These are phyloP conservation scores for Eudemis profundana DNA, from an alignment of 2,888 invertebrate genomes.

Conservation along the genomic window DNA sequence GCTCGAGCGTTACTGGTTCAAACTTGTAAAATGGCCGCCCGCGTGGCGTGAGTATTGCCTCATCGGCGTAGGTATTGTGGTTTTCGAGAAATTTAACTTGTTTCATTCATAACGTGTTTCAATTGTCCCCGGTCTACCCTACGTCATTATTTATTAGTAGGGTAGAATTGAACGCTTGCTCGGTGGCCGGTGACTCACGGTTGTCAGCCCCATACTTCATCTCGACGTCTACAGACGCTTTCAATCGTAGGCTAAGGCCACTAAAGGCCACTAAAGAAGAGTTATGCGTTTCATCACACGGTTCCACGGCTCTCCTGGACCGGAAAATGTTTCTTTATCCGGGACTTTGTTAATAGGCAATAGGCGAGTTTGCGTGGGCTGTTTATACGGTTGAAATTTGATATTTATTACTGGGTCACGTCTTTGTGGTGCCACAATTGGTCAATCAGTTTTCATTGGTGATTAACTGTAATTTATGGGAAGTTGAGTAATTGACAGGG, in stretches of 20 bases:
- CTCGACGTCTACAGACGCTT: conserved; percentile 43
- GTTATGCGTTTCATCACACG: conserved; percentile 31
- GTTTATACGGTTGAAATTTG: conserved; percentile 22
- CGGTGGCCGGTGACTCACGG: conserved; percentile 71
- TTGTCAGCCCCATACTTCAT: conserved; percentile 52
- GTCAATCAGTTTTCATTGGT: conserved; percentile 34
- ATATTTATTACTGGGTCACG: conserved; percentile 24
- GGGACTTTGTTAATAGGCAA: conserved; percentile 22
- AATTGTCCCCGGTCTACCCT: no score
- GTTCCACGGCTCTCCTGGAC: conserved; percentile 16
- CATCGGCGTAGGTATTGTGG: no score
- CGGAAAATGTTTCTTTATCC: conserved; percentile 29
- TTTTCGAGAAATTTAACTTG: no score
- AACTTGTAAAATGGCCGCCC: no score
- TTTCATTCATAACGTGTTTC: no score
- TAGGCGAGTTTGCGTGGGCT: conserved; percentile 18
- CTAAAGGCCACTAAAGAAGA: conserved; percentile 38
- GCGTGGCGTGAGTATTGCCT: no score
- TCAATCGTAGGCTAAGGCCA: conserved; percentile 35
- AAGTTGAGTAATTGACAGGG: conserved; percentile 26
- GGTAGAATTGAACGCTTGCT: conserved; percentile 47
- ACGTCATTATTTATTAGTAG: conserved; percentile 10
- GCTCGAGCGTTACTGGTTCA: no score
- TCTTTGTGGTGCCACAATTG: conserved; percentile 23
- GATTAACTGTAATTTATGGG: conserved; percentile 27